These are phyloP conservation scores for Actinia equina DNA, from an alignment of 64 coral and sea anemone species.

Conservation along the genomic window DNA sequence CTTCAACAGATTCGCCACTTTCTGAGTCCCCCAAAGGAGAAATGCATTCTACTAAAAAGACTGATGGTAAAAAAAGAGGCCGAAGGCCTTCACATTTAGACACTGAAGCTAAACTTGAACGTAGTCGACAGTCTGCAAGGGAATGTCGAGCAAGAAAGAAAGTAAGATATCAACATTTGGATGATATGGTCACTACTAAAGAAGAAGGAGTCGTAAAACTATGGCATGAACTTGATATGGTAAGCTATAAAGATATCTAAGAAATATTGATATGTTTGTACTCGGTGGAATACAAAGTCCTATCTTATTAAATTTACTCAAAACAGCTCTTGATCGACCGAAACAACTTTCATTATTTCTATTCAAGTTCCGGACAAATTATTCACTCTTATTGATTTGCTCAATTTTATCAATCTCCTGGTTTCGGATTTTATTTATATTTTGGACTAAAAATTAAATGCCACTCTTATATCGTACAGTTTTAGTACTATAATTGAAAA, in stretches of 20 bases:
- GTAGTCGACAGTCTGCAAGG: constrained; percentile 91
- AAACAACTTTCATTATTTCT: background rate
- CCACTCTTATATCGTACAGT: no score
- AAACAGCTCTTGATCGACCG: background rate
- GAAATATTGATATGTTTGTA: background rate
- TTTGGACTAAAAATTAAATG: no score
- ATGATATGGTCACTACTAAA: constrained; percentile 86
- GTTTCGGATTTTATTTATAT: no score
- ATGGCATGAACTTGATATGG: constrained; percentile 90
- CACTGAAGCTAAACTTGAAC: constrained; percentile 95
- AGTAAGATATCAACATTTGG: constrained; percentile 80
- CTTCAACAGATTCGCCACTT: constrained; percentile 70
- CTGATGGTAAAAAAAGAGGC: constrained; percentile 78
- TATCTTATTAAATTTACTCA: no score
- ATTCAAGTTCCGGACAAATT: constrained; percentile 8
- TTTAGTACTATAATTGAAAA: no score
- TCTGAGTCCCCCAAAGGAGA: constrained; percentile 54
- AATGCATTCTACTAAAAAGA: constrained; percentile 66
- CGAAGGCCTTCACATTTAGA: constrained; percentile 97
- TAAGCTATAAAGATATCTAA: constrained; percentile 12
- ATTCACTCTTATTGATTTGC: background rate
- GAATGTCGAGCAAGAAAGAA: constrained; percentile 97
- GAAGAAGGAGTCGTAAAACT: constrained; percentile 82
- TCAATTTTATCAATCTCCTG: background rate
- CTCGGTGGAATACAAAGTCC: background rate